Evolutionary conservation across 2,113 vertebrate genomes (phyloP), one percentile per base, ranked within the genome.

Genomic region (Semnornis frantzii): DNA sequence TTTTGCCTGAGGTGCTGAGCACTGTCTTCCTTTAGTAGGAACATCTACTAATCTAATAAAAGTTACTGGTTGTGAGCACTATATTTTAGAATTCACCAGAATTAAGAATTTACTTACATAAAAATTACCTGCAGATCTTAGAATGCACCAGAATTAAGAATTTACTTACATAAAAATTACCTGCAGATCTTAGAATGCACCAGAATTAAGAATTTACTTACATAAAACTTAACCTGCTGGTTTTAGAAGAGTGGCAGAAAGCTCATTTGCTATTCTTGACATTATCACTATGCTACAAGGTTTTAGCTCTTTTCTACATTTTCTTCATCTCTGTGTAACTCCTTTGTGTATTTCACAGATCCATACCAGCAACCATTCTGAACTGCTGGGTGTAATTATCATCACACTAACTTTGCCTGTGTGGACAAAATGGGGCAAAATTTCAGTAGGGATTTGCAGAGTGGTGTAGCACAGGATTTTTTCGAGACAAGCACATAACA

Each of bases 261-360:
- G n/a, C 58, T 94, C 91, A 77, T 82, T 93, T 95, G 89, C 75
- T 96, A 15, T 94, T 87, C 74, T 71, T 92, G 91, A 95, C 79
- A 65, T 71, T 88, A 91, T 69, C 87, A 79, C 65, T 48, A 57
- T 57, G 25, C 60, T 92, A 79, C 25, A 33, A 83, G 94, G 24
- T 82, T 95, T 94, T 85, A 81, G 57, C 55, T 78, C 17, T 81
- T 91, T 93, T 96, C 85, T 82, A 39, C 59, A 12, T 95, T 96
- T 95, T 96, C 77, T 95, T 94, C 6, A 31, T 94, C 54, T 74
- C 39, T 79, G 76, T 20, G 63, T 68, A 24, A 60, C 96, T 94
- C 69, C 76, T 94, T 89, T 95, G 37, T 90, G 11, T 83, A 34
- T 93, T 96, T 96, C 93, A 94, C 57, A 87, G 50, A 44, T 75